Evolutionary conservation across 2,113 vertebrate genomes (phyloP), one percentile per base, ranked within the genome.

Genomic region (Oncorhynchus nerka): DNA sequence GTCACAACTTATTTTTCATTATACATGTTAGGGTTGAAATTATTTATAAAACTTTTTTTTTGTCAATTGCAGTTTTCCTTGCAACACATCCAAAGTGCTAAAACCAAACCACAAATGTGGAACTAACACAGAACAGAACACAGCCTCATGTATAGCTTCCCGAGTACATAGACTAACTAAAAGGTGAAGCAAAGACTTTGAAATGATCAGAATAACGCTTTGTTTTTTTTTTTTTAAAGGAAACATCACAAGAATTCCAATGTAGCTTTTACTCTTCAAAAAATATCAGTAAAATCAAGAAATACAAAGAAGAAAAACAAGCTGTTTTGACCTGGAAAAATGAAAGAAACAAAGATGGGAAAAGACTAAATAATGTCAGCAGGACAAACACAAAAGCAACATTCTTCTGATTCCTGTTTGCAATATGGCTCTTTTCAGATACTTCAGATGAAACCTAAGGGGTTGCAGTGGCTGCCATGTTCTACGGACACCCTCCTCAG

Each of bases 1-100:
- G 30, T 22, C 13, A 22, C 59, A 55, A 22, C 19, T 19, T 48
- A 34, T 70, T 55, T 51, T 39, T 76, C 39, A 1, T 30, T 59
- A 59, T 32, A 32, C n/a, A 66, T 64, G 20, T 45, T 49, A 70
- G 28, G 55, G 72, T 78, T 85, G 8, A 80, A 88, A 89, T 92
- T 90, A 90, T 92, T 90, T 91, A 92, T 85, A 92, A 93, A 93
- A 91, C 89, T 91, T 92, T 91, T 92, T 91, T 92, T 69, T 89
- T 83, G 88, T 86, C 75, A 74, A 87, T 85, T 86, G 78, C 70
- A 83, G 80, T 87, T 84, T 79, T 34, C 76, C 85, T 88, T 84
- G 81, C 79, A 83, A 87, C 79, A 85, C 65, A 62, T 69, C 85
- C 80, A 83, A 92, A 85, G 84, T 61, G 80, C 87, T 80, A 88